Evolutionary conservation across 2,797 vertebrate genomes (phyloP), one percentile per base, ranked within the genome.

Genomic region (Salmo trutta): DNA sequence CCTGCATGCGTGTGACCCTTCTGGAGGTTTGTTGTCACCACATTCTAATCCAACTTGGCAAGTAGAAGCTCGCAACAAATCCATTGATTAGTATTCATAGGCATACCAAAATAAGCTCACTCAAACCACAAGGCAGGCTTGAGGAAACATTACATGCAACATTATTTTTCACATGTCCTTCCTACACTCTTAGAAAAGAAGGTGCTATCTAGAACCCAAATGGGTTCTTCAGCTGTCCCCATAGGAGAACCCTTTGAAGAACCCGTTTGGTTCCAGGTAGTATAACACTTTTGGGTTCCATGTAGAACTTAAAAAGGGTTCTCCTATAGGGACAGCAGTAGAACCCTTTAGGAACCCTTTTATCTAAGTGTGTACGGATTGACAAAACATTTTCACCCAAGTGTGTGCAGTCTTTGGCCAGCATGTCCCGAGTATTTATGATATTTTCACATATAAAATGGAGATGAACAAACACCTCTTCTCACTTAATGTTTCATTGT

Each of bases 41-140:
- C 41, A 47, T 47, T 47, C 41, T 47, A 47, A 47, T 47, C 41
- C 41, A 47, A 47, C 41, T 14, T 47, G 41, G 41, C 41, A 47
- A 47, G 41, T 47, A 47, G 91, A 88, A 90, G 86, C 86, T 85
- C 90, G 84, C 86, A 90, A 88, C 84, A 91, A 85, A 90, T 86
- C 83, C 90, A 92, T 90, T 92, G 88, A 94, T 95, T 93, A 92
- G 83, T 89, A 87, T 91, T 92, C 90, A 87, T 86, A 84, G 79
- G 86, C 73, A 79, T 80, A 86, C 79, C 90, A 92, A 90, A 12
- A 56, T 79, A 81, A 91, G 10, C 41, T 47, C 41, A 86, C 84
- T 86, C 47, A 24, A 52, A 51, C 21, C 47, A 47, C 36, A n/a
- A 66, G 41, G 24, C 51, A 72, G 10, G 24, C 29, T 56, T 31